phyloP scores from a whole-genome alignment of 2,888 invertebrate genomes.

The Eudemis profundana region DNA sequence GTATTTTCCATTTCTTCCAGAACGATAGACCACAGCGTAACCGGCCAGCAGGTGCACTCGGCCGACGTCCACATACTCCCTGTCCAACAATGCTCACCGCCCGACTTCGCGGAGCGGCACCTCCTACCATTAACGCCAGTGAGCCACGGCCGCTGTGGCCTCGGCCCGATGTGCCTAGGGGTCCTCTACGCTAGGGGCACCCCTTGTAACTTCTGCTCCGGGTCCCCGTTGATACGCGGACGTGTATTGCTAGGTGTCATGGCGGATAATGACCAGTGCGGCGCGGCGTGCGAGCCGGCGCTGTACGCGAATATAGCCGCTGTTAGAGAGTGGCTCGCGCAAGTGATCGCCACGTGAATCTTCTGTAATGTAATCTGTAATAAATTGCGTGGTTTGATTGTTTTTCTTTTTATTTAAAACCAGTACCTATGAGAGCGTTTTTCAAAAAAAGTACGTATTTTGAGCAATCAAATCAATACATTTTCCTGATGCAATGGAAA shows the following conservation, averaged over 20 bases:
- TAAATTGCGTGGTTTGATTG: no score
- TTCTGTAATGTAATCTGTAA: no score
- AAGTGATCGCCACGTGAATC: constrained; percentile 46
- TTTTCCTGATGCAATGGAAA: no score
- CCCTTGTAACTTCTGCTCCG: constrained; percentile 69
- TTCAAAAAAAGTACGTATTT: no score
- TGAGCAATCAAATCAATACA: no score
- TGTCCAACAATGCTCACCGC: constrained; percentile 49
- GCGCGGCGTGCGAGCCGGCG: constrained; percentile 66
- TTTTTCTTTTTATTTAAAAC: no score
- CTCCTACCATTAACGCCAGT: constrained; percentile 47
- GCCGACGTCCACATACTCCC: constrained; percentile 54
- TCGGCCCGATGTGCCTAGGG: constrained; percentile 38
- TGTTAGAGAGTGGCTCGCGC: constrained; percentile 60
- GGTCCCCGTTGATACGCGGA: constrained; percentile 65
- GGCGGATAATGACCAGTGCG: constrained; percentile 63
- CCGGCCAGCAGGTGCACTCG: constrained; percentile 41
- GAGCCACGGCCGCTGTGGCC: constrained; percentile 54
- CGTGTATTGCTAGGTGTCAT: constrained; percentile 59
- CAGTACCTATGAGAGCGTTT: no score
- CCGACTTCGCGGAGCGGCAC: constrained; percentile 56
- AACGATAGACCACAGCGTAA: constrained; percentile 49
- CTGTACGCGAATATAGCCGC: constrained; percentile 63
- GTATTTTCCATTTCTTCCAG: constrained; percentile 47
- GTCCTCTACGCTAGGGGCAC: constrained; percentile 48